A percentile compares a stretch with the other conserved stretches of the same genome.
Conservation (phyloP, 2,888 invertebrate species). For the Polymixis flavicincta region DNA sequence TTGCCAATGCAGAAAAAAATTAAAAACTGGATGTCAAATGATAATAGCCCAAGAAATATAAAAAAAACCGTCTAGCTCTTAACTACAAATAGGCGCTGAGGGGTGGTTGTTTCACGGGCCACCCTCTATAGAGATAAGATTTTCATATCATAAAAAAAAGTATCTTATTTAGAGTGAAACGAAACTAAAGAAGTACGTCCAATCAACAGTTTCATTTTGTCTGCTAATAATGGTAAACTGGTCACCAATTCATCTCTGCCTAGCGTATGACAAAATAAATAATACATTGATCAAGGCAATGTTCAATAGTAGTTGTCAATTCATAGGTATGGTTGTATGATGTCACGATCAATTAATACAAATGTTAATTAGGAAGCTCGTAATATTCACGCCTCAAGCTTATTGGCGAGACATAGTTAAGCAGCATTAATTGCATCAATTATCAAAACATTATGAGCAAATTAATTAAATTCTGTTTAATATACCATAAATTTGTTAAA, state of each 20-base stretch:
- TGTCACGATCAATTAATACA: conserved; percentile 1
- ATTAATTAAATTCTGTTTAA: not conserved
- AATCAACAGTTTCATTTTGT: not conserved
- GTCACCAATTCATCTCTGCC: not conserved
- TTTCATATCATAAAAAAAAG: too few relatives aligned
- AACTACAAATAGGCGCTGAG: not conserved
- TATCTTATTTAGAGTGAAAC: not conserved
- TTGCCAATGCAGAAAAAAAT: not conserved
- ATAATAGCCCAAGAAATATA: not conserved
- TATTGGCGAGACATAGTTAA: not conserved
- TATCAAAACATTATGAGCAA: not conserved
- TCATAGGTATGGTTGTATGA: too few relatives aligned
- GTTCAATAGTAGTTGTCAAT: not conserved
- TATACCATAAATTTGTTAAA: not conserved
- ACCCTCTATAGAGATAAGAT: too few relatives aligned
- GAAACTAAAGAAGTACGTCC: not conserved
- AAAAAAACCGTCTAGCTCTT: not conserved
- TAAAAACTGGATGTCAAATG: not conserved
- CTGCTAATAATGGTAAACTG: not conserved
- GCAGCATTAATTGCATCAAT: not conserved
- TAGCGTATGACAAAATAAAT: not conserved
- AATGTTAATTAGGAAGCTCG: not conserved
- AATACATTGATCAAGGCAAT: not conserved
- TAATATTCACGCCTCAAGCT: conserved; percentile 7
- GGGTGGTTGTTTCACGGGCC: not conserved